Conservation (phyloP, 2,888 invertebrate species). For the Drosophila suboccidentalis region DNA sequence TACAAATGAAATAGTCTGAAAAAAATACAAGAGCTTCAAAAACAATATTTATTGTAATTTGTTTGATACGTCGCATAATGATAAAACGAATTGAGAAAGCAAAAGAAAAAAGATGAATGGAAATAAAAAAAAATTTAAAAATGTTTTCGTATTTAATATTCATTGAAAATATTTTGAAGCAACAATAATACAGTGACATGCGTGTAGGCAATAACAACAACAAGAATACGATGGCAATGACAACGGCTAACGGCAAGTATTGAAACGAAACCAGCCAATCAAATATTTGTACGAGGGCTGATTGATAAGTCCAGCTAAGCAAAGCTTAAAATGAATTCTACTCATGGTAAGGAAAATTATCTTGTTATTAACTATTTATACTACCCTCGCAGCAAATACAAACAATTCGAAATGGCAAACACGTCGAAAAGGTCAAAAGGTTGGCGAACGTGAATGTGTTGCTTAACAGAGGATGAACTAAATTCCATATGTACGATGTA, state of each 20-base stretch:
- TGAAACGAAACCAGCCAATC: constrained; percentile 39
- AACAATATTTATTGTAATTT: constrained; percentile 75
- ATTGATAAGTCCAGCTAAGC: not conserved
- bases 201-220: constrained; percentile 41
- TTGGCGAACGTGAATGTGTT: constrained; percentile 46
- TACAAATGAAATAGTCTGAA: constrained; percentile 30
- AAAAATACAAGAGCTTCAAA: constrained; percentile 36
- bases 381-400: constrained; percentile 27
- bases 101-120: constrained; percentile 20
- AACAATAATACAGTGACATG: constrained; percentile 61
- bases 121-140: constrained; percentile 23
- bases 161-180: constrained; percentile 66
- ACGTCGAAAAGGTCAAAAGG: constrained; percentile 60
- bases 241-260: constrained; percentile 35
- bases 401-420: constrained; percentile 63
- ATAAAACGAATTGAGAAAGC: constrained; percentile 38
- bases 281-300: constrained; percentile 29
- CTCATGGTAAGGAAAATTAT: not conserved
- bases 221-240: constrained; percentile 14
- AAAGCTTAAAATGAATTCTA: not conserved
- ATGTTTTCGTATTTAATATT: constrained; percentile 69
- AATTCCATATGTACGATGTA: constrained; percentile 37
- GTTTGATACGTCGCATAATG: constrained; percentile 32
- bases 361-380: not conserved
- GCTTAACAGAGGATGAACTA: constrained; percentile 43